Evolutionary conservation across 2,797 vertebrate genomes (phyloP).

Genomic region (Alauda arvensis): DNA sequence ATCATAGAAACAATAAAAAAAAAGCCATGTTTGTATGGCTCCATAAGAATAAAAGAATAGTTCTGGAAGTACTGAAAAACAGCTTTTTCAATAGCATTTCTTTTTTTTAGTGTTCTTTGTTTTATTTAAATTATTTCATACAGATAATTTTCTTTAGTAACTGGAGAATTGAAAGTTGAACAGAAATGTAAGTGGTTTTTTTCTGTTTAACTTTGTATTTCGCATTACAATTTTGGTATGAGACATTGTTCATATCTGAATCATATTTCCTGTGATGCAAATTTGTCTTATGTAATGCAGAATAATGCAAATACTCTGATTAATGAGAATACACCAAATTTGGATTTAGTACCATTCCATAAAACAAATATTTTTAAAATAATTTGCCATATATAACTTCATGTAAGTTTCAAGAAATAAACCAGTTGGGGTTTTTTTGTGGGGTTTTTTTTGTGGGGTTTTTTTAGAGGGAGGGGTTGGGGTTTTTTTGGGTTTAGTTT

Average conservation of each 20-base stretch:
- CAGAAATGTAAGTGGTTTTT: neutral
- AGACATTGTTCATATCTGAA: neutral
- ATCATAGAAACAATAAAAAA: neutral
- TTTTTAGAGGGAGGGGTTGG: too few species aligned
- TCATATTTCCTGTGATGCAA: neutral
- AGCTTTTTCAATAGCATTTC: neutral
- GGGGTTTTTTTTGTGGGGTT: too few species aligned
- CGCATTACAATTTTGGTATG: neutral
- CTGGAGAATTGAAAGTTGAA: neutral
- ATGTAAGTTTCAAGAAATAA: neutral
- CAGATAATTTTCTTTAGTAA: neutral
- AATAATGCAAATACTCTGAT: neutral
- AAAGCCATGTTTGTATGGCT: neutral
- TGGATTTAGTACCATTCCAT: neutral
- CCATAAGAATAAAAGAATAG: neutral
- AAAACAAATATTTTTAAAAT: neutral
- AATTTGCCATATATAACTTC: neutral
- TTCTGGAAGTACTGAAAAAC: neutral
- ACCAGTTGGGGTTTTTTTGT: too few species aligned
- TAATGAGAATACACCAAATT: neutral
- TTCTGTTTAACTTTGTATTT: neutral
- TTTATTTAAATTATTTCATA: neutral
- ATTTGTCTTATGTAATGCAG: neutral
- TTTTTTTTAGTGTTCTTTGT: neutral
- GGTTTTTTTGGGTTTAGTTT: too few species aligned